phyloP scores from a whole-genome alignment of 2,113 vertebrate species.

The Menidia beryllina region DNA sequence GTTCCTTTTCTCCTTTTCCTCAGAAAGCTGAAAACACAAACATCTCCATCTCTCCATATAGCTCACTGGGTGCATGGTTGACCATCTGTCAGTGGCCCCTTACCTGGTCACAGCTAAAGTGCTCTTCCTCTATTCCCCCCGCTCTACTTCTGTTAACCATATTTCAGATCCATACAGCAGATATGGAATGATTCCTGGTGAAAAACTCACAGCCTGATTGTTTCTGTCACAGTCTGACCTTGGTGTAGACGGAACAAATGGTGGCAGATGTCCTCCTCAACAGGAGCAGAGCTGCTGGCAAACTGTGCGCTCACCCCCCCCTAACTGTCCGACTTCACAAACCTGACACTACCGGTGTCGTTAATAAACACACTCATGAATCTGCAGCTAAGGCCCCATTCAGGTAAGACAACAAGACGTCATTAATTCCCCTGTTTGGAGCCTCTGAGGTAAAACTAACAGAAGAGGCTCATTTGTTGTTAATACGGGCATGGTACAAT shows the following conservation, averaged over 20 bases:
- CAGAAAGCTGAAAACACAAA: no score
- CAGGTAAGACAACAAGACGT: not conserved
- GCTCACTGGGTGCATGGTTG: no score
- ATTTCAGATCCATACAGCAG: not conserved
- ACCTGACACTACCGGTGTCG: not conserved
- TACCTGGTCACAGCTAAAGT: no score
- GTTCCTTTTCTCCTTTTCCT: no score
- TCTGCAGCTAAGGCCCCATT: not conserved
- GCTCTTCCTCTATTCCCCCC: no score
- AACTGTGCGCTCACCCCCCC: not conserved
- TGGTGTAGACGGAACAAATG: not conserved
- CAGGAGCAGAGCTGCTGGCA: conserved; percentile 32
- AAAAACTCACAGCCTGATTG: not conserved
- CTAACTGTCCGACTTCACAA: conserved; percentile 1
- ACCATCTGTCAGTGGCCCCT: no score
- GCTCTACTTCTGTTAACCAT: no score
- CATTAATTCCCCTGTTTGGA: not conserved
- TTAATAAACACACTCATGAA: conserved; percentile 8
- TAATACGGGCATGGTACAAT: not conserved
- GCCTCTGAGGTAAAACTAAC: conserved; percentile 10
- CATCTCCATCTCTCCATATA: no score
- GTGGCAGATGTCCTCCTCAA: conserved; percentile 57
- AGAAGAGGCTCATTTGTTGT: conserved; percentile 16
- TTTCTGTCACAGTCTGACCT: conserved; percentile 12
- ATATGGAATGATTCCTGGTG: no score